Evolutionary conservation across 2,888 invertebrate genomes (phyloP).

Genomic region (Heterodera filipjevi): DNA sequence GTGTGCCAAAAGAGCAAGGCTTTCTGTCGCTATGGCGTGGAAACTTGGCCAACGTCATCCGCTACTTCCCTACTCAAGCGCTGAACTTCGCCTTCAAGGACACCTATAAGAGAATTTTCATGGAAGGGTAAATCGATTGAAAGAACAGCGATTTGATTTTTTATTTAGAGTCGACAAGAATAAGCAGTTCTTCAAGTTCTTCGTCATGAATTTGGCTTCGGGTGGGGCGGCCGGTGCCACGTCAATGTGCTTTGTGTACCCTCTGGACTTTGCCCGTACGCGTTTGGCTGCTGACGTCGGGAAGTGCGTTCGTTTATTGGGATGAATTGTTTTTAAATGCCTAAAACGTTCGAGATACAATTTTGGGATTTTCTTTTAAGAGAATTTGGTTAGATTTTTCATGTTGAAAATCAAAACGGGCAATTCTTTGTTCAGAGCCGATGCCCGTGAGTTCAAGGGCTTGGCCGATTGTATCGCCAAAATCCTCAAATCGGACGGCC

Average conservation of each 20-base stretch:
- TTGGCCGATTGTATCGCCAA: conserved; percentile 80
- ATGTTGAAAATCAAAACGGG: no score
- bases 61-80: conserved; percentile 88
- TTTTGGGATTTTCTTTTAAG: no score
- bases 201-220: conserved; percentile 77
- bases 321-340: no score
- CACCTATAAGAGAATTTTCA: no score
- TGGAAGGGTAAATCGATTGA: no score
- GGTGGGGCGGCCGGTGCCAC: conserved; percentile 93
- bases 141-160: no score
- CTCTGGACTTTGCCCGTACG: no score
- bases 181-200: conserved; percentile 79
- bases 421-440: neutral
- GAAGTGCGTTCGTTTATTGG: no score
- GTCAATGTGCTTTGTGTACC: conserved; percentile 90
- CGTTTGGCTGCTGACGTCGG: conserved; percentile 86
- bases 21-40: conserved; percentile 67
- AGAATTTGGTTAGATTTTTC: no score
- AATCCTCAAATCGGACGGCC: conserved; percentile 80
- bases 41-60: conserved; percentile 60
- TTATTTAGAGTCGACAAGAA: no score
- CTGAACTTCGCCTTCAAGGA: conserved; percentile 88
- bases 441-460: no score
- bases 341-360: no score
- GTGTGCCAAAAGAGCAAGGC: conserved; percentile 60